Conservation (phyloP, 1,140 invertebrate species). For the Archegozetes longisetosus region DNA sequence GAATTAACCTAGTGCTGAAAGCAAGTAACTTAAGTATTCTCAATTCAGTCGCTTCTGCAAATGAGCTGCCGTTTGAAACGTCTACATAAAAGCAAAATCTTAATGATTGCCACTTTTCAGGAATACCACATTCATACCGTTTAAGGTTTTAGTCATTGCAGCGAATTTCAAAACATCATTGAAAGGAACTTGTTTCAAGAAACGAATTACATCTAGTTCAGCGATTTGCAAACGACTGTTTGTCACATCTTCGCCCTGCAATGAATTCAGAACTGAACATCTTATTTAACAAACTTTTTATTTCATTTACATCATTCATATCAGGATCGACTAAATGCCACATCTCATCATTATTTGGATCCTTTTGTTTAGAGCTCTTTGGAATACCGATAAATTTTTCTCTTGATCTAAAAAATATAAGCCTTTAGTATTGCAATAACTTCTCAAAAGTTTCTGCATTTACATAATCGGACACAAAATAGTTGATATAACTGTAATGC, state of each 20-base stretch:
- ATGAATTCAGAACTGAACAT: background rate
- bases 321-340: slow-evolving; percentile 12
- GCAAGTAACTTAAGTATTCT: slow-evolving; percentile 17
- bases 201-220: slow-evolving; percentile 18
- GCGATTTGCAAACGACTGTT: slow-evolving; percentile 1
- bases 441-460: slow-evolving; percentile 1
- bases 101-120: background rate
- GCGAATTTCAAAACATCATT: slow-evolving; percentile 13
- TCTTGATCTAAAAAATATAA: background rate
- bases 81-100: background rate
- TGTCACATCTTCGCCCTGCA: slow-evolving; percentile 14
- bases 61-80: background rate
- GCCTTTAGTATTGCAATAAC: background rate
- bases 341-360: background rate
- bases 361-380: background rate
- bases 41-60: slow-evolving; percentile 7
- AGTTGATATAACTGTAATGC: slow-evolving; percentile 10
- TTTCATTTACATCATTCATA: background rate
- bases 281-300: background rate
- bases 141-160: background rate
- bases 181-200: slow-evolving; percentile 16
- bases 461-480: slow-evolving; percentile 14
- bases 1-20: slow-evolving; percentile 14
- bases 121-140: background rate
- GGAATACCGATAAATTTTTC: slow-evolving; percentile 1